phyloP scores from a whole-genome alignment of 2,888 invertebrate species.

The Macropis europaea region DNA sequence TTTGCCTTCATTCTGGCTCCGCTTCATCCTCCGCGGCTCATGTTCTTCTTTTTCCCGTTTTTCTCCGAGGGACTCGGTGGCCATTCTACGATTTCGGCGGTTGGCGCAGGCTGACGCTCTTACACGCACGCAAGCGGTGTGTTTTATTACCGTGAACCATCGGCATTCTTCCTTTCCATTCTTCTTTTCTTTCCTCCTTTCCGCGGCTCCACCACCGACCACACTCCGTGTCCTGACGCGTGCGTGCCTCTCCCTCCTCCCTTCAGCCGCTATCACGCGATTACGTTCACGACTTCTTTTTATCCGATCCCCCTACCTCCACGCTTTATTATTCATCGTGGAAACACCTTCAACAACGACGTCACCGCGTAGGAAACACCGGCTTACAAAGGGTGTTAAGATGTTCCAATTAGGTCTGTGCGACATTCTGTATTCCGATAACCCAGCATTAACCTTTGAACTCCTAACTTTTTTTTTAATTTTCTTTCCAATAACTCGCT shows the following conservation, averaged over 20 bases:
- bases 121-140: slow-evolving; percentile 37
- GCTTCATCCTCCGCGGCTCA: slow-evolving; percentile 11
- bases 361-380: no score
- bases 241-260: slow-evolving; percentile 43
- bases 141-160: slow-evolving; percentile 64
- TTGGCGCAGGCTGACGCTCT: neutral
- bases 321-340: slow-evolving; percentile 28
- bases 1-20: no score
- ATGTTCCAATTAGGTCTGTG: no score
- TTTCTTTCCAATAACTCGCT: no score
- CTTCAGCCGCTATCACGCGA: slow-evolving; percentile 7
- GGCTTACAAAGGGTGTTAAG: no score
- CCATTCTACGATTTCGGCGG: slow-evolving; percentile 44
- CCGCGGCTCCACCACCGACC: slow-evolving; percentile 25
- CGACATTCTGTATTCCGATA: no score
- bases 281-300: slow-evolving; percentile 12
- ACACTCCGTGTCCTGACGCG: slow-evolving; percentile 46
- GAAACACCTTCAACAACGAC: slow-evolving; percentile 6
- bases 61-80: neutral
- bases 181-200: slow-evolving; percentile 44
- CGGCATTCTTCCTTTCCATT: slow-evolving; percentile 57
- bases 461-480: no score
- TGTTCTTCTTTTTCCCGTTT: slow-evolving; percentile 11
- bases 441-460: no score
- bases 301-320: neutral